Base-by-base conservation (phyloP, 2,113 vertebrate genomes). In the Delphinus delphis region DNA sequence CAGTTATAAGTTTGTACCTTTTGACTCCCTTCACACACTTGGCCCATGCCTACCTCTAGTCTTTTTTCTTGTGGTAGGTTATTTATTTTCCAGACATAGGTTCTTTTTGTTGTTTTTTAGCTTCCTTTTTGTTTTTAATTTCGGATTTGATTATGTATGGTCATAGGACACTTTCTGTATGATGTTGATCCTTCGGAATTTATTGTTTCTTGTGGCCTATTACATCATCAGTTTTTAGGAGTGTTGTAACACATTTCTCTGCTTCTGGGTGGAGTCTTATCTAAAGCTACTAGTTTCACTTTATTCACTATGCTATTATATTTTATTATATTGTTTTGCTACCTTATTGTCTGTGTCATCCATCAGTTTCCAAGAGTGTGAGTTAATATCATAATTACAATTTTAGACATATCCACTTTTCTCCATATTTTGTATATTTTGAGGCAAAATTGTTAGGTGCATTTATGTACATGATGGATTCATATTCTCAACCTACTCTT, bases 381-480 rank as follows among this genome's bases (percentile, higher is more conserved):
- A 62, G 33, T 70, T 70, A 95, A 38, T 71, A 62, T 86, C 53
- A 71, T 44, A 85, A 38, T 62, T 47, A n/a, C 0, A 7, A 79
- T 95, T 85, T 90, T 91, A 79, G 33, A 53, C 70, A 90, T 71
- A 91, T 62, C 44, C 38, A 91, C 12, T 41, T 79, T 9, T 91
- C 10, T 80, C 44, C 10, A 41, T 62, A 21, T 90, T 86, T 93
- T 70, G 17, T 71, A 20, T 93, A 93, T 80, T 79, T 15, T 28
- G 70, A 90, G 60, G 55, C 7, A 95, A 28, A 62, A 58, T 20
- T 71, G 15, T 79, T 71, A 90, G 23, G 25, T 68, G 4, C 12
- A 4, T 60, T 77, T 68, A 71, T 86, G 63, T 50, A 62, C 53
- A 8, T 50, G 33, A 70, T 63, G 26, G 71, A 53, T 38, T 85